These are phyloP conservation scores for Sebastes matsubarae DNA, from an alignment of 2,797 vertebrate species.

Conservation along the genomic window DNA sequence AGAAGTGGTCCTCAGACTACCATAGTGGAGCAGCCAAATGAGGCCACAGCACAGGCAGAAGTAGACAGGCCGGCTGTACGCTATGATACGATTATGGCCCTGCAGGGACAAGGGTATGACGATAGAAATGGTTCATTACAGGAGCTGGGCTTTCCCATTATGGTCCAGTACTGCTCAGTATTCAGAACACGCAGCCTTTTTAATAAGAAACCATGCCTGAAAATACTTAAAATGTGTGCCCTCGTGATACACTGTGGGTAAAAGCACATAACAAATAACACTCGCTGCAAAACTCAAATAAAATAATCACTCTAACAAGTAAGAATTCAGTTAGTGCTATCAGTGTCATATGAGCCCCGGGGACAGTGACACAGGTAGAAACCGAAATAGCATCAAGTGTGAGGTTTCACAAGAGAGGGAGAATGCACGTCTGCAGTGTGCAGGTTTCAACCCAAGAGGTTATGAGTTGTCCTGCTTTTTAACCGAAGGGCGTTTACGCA, in stretches of 20 bases:
- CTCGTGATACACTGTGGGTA: neutral
- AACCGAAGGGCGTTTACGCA: constrained; percentile 10
- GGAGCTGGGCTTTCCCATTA: neutral
- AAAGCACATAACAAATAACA: constrained; percentile 6
- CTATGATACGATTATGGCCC: constrained; percentile 99
- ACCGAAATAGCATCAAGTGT: constrained; percentile 39
- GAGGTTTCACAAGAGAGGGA: constrained; percentile 41
- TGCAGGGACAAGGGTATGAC: constrained; percentile 63
- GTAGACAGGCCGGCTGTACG: constrained; percentile 99
- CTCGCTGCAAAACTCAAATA: neutral
- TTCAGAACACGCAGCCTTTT: neutral
- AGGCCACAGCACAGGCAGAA: constrained; percentile 99
- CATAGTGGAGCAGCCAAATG: constrained; percentile 96
- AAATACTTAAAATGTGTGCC: neutral
- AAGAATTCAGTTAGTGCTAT: neutral
- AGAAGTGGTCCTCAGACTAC: constrained; percentile 88
- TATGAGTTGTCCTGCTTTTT: constrained; percentile 34
- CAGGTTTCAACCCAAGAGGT: constrained; percentile 28
- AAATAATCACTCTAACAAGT: neutral
- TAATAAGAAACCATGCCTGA: neutral
- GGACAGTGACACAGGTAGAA: constrained; percentile 33
- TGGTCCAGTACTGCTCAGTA: neutral
- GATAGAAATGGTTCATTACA: neutral
- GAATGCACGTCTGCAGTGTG: constrained; percentile 20
- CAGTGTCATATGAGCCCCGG: neutral